Evolutionary conservation across 2,797 vertebrate species (phyloP).

Genomic region (Falco concolor): DNA sequence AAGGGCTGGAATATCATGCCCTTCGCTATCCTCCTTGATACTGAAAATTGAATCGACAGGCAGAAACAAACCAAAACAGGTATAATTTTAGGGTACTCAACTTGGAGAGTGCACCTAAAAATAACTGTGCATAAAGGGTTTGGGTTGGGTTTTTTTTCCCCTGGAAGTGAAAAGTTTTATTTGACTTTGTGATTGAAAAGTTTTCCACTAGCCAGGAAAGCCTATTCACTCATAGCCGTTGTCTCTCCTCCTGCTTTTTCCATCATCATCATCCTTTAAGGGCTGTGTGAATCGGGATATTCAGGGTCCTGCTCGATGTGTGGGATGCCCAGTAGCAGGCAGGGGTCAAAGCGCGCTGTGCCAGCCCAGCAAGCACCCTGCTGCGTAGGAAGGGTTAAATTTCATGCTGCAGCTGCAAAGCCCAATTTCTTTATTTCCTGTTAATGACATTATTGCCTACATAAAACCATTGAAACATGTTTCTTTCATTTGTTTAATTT

Average conservation of each 20-base stretch:
- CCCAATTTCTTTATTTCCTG: constrained; percentile 76
- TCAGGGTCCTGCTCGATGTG: not conserved
- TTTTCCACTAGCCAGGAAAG: constrained; percentile 12
- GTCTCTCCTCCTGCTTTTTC: constrained; percentile 22
- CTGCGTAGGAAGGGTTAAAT: constrained; percentile 68
- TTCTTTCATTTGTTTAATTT: constrained; percentile 83
- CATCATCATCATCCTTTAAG: not conserved
- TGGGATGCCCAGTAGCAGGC: not conserved
- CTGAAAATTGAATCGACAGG: not conserved
- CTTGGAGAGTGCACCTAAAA: not conserved
- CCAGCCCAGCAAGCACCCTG: not conserved
- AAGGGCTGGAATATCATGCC: not conserved
- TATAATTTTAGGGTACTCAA: not conserved
- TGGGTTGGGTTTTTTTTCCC: not conserved
- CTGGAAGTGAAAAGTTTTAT: not conserved
- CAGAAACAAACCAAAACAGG: constrained; percentile 29
- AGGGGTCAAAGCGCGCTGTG: not conserved
- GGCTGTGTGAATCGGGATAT: not conserved
- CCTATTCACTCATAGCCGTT: rapidly evolving
- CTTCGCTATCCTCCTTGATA: not conserved
- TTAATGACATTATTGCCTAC: constrained; percentile 77
- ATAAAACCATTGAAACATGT: constrained; percentile 78
- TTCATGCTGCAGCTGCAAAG: constrained; percentile 58
- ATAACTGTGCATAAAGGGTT: not conserved
- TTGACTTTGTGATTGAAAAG: constrained; percentile 5